A percentile compares a stretch with the other conserved stretches of the same genome.
These are phyloP conservation scores for Limnothrissa miodon DNA, from an alignment of 2,113 vertebrate genomes.

Conservation along the genomic window DNA sequence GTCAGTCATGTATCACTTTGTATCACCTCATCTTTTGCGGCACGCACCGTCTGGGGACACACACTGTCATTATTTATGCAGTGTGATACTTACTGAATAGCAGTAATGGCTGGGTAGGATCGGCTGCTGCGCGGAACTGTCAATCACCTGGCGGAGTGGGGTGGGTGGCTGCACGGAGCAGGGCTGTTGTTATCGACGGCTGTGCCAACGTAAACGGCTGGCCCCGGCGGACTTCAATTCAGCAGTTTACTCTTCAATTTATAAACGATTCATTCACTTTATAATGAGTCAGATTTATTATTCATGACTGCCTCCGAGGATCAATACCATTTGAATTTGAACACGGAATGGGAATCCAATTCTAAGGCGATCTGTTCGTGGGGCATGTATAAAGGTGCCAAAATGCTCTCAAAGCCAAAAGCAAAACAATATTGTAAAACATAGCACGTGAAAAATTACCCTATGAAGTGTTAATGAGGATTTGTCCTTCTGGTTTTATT, in stretches of 20 bases:
- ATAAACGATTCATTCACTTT: neutral
- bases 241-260: neutral
- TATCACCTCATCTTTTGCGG: conserved; percentile 42
- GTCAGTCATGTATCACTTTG: conserved; percentile 35
- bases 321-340: conserved; percentile 10
- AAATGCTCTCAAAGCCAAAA: neutral
- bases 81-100: conserved; percentile 42
- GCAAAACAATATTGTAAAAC: neutral
- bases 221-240: neutral
- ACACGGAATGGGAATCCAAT: neutral
- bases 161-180: neutral
- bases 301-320: neutral
- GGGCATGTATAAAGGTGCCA: neutral
- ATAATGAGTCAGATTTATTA: conserved; percentile 10
- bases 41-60: neutral
- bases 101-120: conserved; percentile 29
- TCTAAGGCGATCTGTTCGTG: neutral
- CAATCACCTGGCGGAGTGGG: conserved; percentile 22
- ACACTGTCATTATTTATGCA: conserved; percentile 50
- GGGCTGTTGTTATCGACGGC: neutral
- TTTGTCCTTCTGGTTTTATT: conserved; percentile 37
- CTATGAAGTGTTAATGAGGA: conserved; percentile 31
- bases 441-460: conserved; percentile 20
- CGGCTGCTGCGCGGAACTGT: conserved; percentile 27
- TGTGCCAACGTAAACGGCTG: neutral